These are phyloP conservation scores for Drosophila pegasa DNA, from an alignment of 2,888 invertebrate genomes.

Conservation along the genomic window DNA sequence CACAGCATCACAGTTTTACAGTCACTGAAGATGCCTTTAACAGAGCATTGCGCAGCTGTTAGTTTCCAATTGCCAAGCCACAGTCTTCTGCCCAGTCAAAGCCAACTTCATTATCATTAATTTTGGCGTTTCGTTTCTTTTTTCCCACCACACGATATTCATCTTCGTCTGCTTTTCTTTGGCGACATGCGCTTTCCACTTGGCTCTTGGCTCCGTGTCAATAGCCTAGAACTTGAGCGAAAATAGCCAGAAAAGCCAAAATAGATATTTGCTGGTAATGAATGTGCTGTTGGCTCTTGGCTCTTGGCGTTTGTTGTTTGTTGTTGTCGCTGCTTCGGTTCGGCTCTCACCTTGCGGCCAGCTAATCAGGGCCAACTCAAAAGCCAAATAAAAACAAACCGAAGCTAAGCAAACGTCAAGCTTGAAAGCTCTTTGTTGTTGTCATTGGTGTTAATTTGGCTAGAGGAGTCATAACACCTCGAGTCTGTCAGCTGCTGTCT, in stretches of 20 bases:
- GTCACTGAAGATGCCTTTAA: not conserved
- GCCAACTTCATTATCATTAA: constrained; percentile 43
- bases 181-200: constrained; percentile 57
- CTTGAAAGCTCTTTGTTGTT: constrained; percentile 30
- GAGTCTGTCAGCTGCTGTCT: constrained; percentile 21
- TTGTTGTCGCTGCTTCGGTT: not conserved
- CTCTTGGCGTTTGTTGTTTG: constrained; percentile 4
- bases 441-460: constrained; percentile 53
- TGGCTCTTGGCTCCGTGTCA: constrained; percentile 67
- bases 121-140: constrained; percentile 6
- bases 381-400: constrained; percentile 25
- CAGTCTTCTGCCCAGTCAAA: constrained; percentile 40
- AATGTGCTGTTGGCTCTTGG: constrained; percentile 25
- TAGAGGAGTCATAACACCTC: constrained; percentile 33
- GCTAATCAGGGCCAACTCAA: constrained; percentile 34
- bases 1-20: not conserved
- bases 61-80: not conserved
- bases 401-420: constrained; percentile 49
- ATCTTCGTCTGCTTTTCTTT: constrained; percentile 40
- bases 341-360: constrained; percentile 42
- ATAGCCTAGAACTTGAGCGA: constrained; percentile 67
- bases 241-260: constrained; percentile 34
- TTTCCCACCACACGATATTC: constrained; percentile 24
- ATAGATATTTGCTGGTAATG: constrained; percentile 48
- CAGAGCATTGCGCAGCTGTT: not conserved